A percentile compares a stretch with the other conserved stretches of the same genome.
Conservation (phyloP, 2,888 invertebrate genomes). For the Nomada ferruginata region DNA sequence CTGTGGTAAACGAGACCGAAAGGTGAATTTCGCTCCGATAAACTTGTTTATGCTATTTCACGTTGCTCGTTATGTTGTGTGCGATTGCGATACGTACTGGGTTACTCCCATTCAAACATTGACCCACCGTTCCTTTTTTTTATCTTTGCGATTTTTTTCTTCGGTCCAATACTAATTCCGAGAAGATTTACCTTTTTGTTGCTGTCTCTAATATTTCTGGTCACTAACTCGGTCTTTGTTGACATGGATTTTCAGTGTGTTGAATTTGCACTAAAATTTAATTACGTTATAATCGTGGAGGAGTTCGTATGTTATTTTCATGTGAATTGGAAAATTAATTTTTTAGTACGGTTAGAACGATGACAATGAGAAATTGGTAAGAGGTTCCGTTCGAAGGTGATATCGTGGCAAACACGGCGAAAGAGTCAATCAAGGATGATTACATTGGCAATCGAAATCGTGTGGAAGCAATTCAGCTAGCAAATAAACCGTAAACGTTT, state of each 20-base stretch:
- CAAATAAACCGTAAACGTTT: constrained; percentile 15
- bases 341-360: background rate
- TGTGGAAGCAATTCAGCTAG: background rate
- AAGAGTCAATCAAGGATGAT: constrained; percentile 1
- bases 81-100: background rate
- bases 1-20: constrained; percentile 30
- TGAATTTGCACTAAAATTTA: background rate
- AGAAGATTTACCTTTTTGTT: background rate
- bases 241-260: background rate
- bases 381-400: background rate
- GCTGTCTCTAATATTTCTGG: background rate
- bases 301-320: background rate
- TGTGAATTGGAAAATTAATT: background rate
- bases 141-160: background rate
- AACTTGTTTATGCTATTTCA: constrained; percentile 11
- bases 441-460: background rate
- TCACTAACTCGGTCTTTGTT: background rate
- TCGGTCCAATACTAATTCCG: background rate
- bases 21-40: constrained; percentile 50
- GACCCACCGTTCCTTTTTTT: background rate
- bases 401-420: too few species aligned
- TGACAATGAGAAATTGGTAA: background rate
- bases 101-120: background rate
- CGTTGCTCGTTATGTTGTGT: background rate
- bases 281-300: background rate